phyloP scores from a whole-genome alignment of 2,113 vertebrate genomes.

The Orthonyx spaldingii region DNA sequence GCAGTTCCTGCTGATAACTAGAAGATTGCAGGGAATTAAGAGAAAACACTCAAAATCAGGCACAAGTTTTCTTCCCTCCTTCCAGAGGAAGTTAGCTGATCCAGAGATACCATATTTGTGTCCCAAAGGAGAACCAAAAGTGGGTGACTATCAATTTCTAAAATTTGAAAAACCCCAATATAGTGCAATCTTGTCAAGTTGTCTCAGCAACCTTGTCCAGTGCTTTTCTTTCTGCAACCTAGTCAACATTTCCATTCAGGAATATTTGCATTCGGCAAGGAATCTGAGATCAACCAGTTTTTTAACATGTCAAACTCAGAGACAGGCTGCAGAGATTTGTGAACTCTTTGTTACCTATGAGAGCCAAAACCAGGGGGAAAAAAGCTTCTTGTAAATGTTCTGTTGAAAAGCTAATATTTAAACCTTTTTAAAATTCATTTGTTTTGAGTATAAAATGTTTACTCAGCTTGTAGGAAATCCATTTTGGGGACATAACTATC shows the following conservation, averaged over 20 bases:
- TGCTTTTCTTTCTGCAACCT: neutral
- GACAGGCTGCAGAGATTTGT: neutral
- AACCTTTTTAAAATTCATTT: neutral
- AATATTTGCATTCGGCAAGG: neutral
- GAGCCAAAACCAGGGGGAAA: neutral
- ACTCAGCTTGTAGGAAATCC: conserved; percentile 6
- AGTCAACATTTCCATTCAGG: neutral
- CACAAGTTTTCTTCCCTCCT: neutral
- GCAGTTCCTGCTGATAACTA: neutral
- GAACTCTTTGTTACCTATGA: neutral
- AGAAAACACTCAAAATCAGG: neutral
- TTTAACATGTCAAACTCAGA: neutral
- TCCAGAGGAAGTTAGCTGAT: neutral
- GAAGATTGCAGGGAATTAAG: neutral
- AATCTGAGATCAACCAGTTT: neutral
- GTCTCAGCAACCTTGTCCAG: neutral
- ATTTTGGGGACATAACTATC: neutral
- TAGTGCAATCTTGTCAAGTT: neutral
- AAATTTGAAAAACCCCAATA: neutral
- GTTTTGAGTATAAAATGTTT: neutral
- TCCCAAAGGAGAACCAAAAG: neutral
- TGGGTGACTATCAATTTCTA: neutral
- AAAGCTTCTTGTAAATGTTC: neutral
- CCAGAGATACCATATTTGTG: neutral
- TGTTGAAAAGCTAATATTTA: neutral